phyloP scores from a whole-genome alignment of 2,888 invertebrate species.

The Sesia bembeciformis region DNA sequence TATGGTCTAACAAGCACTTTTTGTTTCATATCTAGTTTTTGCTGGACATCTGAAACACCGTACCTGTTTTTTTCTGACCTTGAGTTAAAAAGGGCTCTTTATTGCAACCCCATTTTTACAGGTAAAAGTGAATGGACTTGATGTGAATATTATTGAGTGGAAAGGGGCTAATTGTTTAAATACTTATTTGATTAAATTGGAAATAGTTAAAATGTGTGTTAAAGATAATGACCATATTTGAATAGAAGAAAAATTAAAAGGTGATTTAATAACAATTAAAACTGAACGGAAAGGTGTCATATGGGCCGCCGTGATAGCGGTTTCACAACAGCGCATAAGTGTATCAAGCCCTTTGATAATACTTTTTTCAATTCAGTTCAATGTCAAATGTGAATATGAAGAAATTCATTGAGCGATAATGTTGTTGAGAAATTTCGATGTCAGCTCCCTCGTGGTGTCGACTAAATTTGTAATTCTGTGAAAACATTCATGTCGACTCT shows the following conservation, averaged over 20 bases:
- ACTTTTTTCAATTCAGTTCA: constrained; percentile 58
- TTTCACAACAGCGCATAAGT: constrained; percentile 17
- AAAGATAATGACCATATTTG: constrained; percentile 19
- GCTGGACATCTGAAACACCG: constrained; percentile 23
- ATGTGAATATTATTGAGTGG: background rate
- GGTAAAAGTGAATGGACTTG: background rate
- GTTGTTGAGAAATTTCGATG: constrained; percentile 22
- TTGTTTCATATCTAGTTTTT: constrained; percentile 22
- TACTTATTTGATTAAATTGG: background rate
- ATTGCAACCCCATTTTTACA: too few relatives aligned
- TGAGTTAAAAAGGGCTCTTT: constrained; percentile 16
- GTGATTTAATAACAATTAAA: constrained; percentile 51
- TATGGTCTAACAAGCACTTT: constrained; percentile 33
- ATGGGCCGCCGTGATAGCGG: constrained; percentile 28
- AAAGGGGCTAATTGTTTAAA: background rate
- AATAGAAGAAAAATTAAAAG: constrained; percentile 47
- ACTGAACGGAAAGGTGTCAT: constrained; percentile 41
- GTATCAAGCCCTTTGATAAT: constrained; percentile 57
- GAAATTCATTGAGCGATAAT: constrained; percentile 49
- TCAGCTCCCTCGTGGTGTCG: constrained; percentile 18
- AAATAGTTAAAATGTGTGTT: background rate
- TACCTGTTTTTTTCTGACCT: constrained; percentile 25
- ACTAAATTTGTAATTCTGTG: constrained; percentile 46
- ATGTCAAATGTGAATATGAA: constrained; percentile 57
- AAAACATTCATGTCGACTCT: constrained; percentile 48